Evolutionary conservation across 2,888 invertebrate genomes (phyloP).

Genomic region (Acleris sparsana): DNA sequence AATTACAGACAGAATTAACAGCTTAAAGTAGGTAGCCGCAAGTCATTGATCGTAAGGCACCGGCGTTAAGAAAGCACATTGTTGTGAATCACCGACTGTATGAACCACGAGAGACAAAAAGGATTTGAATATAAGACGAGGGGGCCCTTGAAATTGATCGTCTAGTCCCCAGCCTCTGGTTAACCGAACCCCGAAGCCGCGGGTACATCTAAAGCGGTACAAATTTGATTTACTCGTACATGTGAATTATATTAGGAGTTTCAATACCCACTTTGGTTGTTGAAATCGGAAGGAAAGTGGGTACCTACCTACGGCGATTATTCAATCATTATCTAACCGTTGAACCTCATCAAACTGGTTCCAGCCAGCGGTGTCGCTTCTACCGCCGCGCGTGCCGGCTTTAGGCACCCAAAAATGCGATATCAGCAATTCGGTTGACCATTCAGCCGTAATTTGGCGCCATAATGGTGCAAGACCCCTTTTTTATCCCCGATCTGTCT

Average conservation of each 20-base stretch:
- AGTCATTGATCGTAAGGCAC: slow-evolving; percentile 43
- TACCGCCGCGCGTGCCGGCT: slow-evolving; percentile 53
- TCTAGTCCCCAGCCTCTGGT: slow-evolving; percentile 73
- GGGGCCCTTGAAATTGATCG: slow-evolving; percentile 82
- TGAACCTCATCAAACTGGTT: slow-evolving; percentile 32
- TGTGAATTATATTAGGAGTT: slow-evolving; percentile 36
- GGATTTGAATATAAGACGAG: slow-evolving; percentile 79
- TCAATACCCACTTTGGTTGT: slow-evolving; percentile 4
- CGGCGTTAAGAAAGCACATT: slow-evolving; percentile 47
- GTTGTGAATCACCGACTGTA: slow-evolving; percentile 73
- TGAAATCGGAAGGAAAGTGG: slow-evolving; percentile 11
- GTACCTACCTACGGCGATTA: slow-evolving; percentile 20
- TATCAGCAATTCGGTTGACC: slow-evolving; percentile 65
- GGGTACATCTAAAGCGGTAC: slow-evolving; percentile 70
- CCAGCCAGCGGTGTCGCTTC: slow-evolving; percentile 41
- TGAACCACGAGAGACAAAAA: slow-evolving; percentile 78
- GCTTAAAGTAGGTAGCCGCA: slow-evolving; percentile 21
- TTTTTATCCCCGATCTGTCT: slow-evolving; percentile 65
- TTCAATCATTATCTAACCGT: slow-evolving; percentile 34
- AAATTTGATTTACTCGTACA: slow-evolving; percentile 72
- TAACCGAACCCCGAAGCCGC: slow-evolving; percentile 66
- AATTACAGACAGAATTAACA: slow-evolving; percentile 7
- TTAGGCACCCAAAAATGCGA: slow-evolving; percentile 49
- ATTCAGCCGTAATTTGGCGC: slow-evolving; percentile 71
- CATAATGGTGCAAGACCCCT: slow-evolving; percentile 74